These are phyloP conservation scores for Felis chaus DNA, from an alignment of 2,113 vertebrate genomes.

Conservation along the genomic window DNA sequence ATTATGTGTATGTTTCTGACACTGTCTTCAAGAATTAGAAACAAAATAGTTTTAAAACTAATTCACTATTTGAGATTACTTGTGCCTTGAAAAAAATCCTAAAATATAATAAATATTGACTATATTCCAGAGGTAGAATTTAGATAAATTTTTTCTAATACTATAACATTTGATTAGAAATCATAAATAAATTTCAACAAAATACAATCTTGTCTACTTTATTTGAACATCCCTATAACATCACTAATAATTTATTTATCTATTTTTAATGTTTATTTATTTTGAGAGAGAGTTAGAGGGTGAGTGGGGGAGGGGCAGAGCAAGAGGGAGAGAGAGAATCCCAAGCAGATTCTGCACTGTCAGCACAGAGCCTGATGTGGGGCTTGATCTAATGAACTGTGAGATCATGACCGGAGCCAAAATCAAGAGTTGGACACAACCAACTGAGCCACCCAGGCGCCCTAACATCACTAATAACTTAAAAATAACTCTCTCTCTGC, in stretches of 20 bases:
- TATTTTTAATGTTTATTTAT: too few relatives aligned
- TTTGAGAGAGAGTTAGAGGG: too few relatives aligned
- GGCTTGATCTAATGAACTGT: too few relatives aligned
- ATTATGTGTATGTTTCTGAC: not conserved
- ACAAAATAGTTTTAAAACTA: slow-evolving; percentile 5
- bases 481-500: not conserved
- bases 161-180: not conserved
- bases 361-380: too few relatives aligned
- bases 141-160: not conserved
- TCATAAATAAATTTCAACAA: not conserved
- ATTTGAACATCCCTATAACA: not conserved
- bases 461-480: not conserved
- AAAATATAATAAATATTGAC: not conserved
- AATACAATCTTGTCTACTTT: not conserved
- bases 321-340: too few relatives aligned
- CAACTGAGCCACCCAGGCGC: too few relatives aligned
- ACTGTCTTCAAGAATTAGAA: not conserved
- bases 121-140: not conserved
- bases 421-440: too few relatives aligned
- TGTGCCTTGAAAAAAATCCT: not conserved
- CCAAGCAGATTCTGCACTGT: too few relatives aligned
- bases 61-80: not conserved
- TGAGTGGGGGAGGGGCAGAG: too few relatives aligned
- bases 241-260: not conserved
- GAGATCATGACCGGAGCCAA: too few relatives aligned